Evolutionary conservation across 2,888 invertebrate species (phyloP).

Genomic region (Chydorus sphaericus): DNA sequence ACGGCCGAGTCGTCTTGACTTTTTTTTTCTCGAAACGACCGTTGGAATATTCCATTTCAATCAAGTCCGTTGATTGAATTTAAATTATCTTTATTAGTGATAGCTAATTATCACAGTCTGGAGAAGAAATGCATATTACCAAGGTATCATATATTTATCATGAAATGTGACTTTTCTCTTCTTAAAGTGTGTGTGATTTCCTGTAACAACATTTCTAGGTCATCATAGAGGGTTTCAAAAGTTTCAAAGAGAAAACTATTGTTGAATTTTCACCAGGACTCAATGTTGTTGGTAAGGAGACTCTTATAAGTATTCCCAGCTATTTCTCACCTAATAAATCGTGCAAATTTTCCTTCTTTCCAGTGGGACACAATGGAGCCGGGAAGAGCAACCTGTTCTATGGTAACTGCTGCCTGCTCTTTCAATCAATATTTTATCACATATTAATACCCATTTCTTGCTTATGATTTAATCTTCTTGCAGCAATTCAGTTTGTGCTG

Average conservation of each 20-base stretch:
- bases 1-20: no score
- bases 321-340: not conserved
- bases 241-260: conserved; percentile 94
- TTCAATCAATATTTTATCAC: no score
- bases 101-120: no score
- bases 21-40: no score
- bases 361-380: conserved; percentile 98
- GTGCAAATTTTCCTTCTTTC: not conserved
- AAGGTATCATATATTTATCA: no score
- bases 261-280: conserved; percentile 94
- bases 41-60: no score
- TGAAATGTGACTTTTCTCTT: no score
- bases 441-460: not conserved
- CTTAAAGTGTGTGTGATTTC: not conserved
- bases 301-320: not conserved
- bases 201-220: not conserved
- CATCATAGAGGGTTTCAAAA: conserved; percentile 97
- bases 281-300: conserved; percentile 49
- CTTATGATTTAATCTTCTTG: not conserved
- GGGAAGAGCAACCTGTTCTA: conserved; percentile 99
- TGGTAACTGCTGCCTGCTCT: conserved; percentile 49
- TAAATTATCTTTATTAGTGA: no score
- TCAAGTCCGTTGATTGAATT: no score
- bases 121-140: not conserved
- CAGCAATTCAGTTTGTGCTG: conserved; percentile 94